phyloP scores from a whole-genome alignment of 2,797 vertebrate species.

The Rhinogobio ventralis region DNA sequence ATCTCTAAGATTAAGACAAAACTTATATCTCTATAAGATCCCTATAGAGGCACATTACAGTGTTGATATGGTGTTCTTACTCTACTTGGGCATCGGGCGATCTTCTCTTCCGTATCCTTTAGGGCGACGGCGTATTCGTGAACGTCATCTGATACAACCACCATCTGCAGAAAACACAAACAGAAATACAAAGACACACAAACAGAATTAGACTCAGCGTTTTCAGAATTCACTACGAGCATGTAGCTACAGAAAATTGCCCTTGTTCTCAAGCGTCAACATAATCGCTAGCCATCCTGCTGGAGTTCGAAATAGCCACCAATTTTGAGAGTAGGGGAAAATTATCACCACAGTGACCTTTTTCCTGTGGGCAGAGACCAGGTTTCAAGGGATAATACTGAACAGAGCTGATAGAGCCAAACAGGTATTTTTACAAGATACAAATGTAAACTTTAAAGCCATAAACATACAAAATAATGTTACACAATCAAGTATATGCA shows the following conservation, averaged over 20 bases:
- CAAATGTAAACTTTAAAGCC: neutral
- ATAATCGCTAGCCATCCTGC: constrained; percentile 15
- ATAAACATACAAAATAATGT: neutral
- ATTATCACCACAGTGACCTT: constrained; percentile 15
- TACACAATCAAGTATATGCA: neutral
- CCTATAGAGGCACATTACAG: neutral
- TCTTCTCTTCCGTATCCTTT: constrained; percentile 97
- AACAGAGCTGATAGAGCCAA: neutral
- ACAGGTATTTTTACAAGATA: neutral
- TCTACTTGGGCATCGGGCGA: constrained; percentile 85
- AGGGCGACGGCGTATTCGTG: constrained; percentile 93
- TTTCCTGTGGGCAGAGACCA: neutral
- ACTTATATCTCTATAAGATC: too few relatives aligned
- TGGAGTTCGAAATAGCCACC: constrained; percentile 23
- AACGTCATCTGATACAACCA: constrained; percentile 96
- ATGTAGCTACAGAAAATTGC: constrained; percentile 20
- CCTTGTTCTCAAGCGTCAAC: neutral
- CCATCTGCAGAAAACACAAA: constrained; percentile 82
- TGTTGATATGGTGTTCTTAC: constrained; percentile 60
- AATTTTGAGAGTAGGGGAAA: constrained; percentile 25
- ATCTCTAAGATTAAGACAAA: too few relatives aligned
- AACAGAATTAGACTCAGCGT: neutral
- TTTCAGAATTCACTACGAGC: neutral
- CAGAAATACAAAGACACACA: neutral
- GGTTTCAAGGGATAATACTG: neutral